These are phyloP conservation scores for Hypotaenidia okinawae DNA, from an alignment of 2,797 vertebrate genomes.

Conservation along the genomic window DNA sequence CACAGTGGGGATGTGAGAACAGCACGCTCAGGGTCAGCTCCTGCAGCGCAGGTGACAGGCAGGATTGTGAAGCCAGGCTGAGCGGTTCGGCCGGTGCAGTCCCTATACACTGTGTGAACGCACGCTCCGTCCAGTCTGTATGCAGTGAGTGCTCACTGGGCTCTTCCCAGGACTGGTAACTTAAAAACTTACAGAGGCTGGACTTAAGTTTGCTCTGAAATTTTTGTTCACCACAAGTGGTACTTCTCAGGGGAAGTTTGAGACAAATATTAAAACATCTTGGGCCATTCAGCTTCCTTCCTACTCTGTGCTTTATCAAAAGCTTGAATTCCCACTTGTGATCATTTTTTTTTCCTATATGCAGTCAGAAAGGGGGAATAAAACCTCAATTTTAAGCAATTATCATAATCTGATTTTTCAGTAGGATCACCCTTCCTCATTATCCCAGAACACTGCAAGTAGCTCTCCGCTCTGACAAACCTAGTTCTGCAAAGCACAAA, in stretches of 20 bases:
- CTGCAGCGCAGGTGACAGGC: background rate
- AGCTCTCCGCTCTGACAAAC: background rate
- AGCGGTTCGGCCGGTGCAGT: background rate
- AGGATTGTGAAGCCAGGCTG: background rate
- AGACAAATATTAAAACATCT: background rate
- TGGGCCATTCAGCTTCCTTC: background rate
- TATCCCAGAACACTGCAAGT: background rate
- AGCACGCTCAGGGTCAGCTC: background rate
- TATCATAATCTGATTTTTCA: conserved; percentile 10
- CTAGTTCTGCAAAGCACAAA: background rate
- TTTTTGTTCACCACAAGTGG: background rate
- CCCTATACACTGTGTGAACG: background rate
- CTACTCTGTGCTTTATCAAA: background rate
- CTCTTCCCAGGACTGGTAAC: background rate
- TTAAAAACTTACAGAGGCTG: background rate
- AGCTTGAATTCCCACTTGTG: background rate
- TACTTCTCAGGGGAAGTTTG: background rate
- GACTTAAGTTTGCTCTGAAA: background rate
- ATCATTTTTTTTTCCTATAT: background rate
- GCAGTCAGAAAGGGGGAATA: background rate
- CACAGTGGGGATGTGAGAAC: background rate
- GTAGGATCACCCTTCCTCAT: conserved; percentile 20
- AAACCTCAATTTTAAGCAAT: background rate
- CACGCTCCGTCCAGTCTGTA: too few relatives aligned
- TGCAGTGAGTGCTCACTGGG: background rate